These are phyloP conservation scores for Anoura caudifer DNA, from an alignment of 2,113 vertebrate species.

Conservation along the genomic window DNA sequence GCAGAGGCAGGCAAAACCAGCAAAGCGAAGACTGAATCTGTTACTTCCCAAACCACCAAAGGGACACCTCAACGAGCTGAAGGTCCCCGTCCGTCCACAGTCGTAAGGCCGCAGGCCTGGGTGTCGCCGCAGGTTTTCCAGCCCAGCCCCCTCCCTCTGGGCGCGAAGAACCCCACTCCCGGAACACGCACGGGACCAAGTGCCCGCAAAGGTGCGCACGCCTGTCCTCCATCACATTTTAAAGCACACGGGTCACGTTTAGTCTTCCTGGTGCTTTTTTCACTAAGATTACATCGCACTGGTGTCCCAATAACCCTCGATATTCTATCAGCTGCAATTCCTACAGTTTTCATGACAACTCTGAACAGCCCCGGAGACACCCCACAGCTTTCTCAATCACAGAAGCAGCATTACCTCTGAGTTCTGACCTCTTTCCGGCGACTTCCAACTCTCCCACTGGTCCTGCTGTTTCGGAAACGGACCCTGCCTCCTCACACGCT, in stretches of 20 bases:
- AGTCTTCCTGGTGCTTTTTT: not conserved
- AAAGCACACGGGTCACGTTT: not conserved
- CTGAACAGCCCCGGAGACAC: not conserved
- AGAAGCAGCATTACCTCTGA: not conserved
- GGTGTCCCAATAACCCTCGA: not conserved
- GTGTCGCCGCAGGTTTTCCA: not conserved
- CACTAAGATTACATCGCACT: not conserved
- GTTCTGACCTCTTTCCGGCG: not conserved
- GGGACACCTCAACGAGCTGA: not conserved
- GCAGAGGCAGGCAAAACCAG: not conserved
- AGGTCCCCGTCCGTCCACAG: not conserved
- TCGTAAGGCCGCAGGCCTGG: not conserved
- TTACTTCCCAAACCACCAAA: not conserved
- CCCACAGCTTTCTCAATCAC: not conserved
- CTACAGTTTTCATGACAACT: not conserved
- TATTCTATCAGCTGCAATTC: not conserved
- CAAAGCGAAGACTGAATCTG: not conserved
- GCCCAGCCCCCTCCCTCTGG: not conserved
- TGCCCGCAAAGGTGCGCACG: not conserved
- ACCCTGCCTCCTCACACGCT: not conserved
- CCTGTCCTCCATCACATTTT: not conserved
- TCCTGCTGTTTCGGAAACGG: not conserved
- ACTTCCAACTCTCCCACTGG: not conserved
- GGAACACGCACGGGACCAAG: not conserved
- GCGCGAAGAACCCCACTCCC: not conserved